phyloP scores from a whole-genome alignment of 2,888 invertebrate species.

The Mythimna impura region DNA sequence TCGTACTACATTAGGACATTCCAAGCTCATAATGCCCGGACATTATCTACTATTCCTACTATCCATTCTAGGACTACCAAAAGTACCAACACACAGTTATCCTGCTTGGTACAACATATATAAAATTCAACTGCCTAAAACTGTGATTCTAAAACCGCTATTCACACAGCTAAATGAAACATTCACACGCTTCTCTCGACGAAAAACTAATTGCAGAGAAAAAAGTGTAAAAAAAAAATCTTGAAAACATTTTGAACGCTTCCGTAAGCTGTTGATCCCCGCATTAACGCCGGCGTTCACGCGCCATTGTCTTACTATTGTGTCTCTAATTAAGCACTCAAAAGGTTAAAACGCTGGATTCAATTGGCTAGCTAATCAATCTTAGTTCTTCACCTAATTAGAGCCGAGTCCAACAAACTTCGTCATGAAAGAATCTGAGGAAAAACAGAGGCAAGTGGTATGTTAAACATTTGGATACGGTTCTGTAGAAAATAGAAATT shows the following conservation, averaged over 20 bases:
- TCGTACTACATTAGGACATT: no score
- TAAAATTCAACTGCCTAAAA: neutral
- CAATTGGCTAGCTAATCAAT: constrained; percentile 73
- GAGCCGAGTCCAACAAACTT: constrained; percentile 61
- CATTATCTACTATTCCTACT: no score
- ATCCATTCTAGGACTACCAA: no score
- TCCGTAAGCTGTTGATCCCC: no score
- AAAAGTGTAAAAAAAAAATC: constrained; percentile 21
- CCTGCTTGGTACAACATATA: no score
- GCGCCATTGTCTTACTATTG: no score
- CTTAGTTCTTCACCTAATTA: constrained; percentile 73
- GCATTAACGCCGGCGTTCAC: no score
- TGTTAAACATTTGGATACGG: neutral
- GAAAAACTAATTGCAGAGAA: constrained; percentile 27
- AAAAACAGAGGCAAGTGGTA: constrained; percentile 33
- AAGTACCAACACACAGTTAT: no score
- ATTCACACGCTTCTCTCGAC: constrained; percentile 6
- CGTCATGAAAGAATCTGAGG: constrained; percentile 60
- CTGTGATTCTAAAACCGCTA: neutral
- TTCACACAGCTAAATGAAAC: constrained; percentile 11
- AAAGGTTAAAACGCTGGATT: constrained; percentile 66
- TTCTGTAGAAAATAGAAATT: constrained; percentile 27
- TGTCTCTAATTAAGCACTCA: no score
- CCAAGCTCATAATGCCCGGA: no score
- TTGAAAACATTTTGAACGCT: constrained; percentile 51